Conservation (phyloP, 2,888 invertebrate species). For the Hydropsyche betteni region DNA sequence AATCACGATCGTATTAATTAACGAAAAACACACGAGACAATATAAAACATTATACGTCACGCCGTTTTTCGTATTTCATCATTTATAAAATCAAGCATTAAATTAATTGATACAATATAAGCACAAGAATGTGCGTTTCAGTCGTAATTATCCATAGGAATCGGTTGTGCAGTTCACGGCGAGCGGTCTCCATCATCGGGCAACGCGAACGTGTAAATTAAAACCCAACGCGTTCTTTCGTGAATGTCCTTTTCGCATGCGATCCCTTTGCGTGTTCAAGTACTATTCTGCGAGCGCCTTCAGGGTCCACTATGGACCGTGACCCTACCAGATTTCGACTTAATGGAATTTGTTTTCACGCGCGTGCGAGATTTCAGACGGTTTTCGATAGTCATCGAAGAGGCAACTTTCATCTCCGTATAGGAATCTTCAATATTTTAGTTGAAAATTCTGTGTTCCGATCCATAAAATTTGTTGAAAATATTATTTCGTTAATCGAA, state of each 20-base stretch:
- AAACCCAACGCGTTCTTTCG: constrained; percentile 44
- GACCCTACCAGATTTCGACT: constrained; percentile 33
- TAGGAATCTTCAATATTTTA: no score
- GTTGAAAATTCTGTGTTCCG: no score
- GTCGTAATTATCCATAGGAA: constrained; percentile 22
- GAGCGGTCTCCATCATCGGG: constrained; percentile 22
- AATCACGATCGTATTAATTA: no score
- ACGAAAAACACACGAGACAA: no score
- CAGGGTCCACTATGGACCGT: constrained; percentile 41
- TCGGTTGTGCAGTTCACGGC: constrained; percentile 1
- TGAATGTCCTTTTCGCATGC: constrained; percentile 47
- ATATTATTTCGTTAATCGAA: no score
- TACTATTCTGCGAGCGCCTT: constrained; percentile 35
- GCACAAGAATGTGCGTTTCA: not conserved
- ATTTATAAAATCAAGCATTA: no score
- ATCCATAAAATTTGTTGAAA: no score
- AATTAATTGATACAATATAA: not conserved
- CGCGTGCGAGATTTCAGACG: constrained; percentile 1
- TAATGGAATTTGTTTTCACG: constrained; percentile 43
- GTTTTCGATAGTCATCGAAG: no score
- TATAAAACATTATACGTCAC: no score
- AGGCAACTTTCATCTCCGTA: no score
- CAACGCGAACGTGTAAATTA: constrained; percentile 44
- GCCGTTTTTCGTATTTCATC: no score
- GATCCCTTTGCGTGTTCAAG: constrained; percentile 47